Evolutionary conservation across 2,888 invertebrate genomes (phyloP).

Genomic region (Junonia oenone): DNA sequence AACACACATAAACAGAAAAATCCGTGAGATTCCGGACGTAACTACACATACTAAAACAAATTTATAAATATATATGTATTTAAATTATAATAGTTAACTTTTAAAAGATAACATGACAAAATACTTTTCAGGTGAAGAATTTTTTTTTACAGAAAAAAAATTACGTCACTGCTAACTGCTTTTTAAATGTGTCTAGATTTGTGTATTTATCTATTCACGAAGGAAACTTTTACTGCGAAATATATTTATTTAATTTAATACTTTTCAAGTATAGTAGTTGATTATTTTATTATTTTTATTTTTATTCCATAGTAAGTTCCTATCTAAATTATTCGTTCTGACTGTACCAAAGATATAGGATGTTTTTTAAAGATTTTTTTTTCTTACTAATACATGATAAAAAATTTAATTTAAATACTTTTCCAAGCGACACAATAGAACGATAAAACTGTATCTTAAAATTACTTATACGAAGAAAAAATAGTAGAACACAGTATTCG

Average conservation of each 20-base stretch:
- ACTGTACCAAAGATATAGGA: no score
- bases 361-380: no score
- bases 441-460: no score
- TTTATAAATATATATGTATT: background rate
- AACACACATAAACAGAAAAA: constrained; percentile 39
- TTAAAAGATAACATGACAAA: constrained; percentile 8
- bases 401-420: no score
- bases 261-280: background rate
- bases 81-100: background rate
- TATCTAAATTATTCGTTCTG: no score
- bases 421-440: no score
- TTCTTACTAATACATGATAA: no score
- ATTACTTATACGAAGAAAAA: no score
- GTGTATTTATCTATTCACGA: constrained; percentile 55
- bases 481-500: no score
- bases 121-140: constrained; percentile 65
- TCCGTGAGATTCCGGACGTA: constrained; percentile 56
- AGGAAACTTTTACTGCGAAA: constrained; percentile 50
- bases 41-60: background rate
- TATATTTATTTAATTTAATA: background rate
- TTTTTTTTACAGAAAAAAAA: constrained; percentile 1
- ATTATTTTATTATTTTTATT: background rate
- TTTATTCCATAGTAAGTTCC: no score
- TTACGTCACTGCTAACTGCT: constrained; percentile 42
- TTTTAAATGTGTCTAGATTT: constrained; percentile 68